These are phyloP conservation scores for Ceratoteleas bidentatus DNA, from an alignment of 1,140 invertebrate species.

Conservation along the genomic window DNA sequence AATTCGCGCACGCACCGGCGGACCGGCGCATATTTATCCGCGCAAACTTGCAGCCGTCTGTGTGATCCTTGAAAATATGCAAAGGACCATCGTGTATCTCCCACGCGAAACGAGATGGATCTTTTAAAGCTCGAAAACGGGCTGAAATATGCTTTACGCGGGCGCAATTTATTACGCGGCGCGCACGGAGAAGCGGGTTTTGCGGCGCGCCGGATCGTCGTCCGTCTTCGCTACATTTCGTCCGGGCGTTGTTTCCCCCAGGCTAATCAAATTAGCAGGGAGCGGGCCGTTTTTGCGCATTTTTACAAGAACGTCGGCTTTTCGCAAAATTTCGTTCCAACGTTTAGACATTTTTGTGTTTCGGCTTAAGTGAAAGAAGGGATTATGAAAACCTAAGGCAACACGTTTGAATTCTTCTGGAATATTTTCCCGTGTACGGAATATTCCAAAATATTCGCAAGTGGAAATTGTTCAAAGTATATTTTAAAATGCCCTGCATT, in stretches of 20 bases:
- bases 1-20: constrained; percentile 25
- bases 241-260: constrained; percentile 50
- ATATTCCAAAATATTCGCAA: no score
- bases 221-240: constrained; percentile 57
- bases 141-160: constrained; percentile 66
- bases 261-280: constrained; percentile 57
- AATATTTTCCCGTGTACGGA: no score
- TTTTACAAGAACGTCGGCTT: no score
- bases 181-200: constrained; percentile 44
- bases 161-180: constrained; percentile 63
- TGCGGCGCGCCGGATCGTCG: constrained; percentile 49
- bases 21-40: constrained; percentile 33
- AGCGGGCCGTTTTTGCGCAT: no score
- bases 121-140: constrained; percentile 64
- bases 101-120: constrained; percentile 62
- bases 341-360: no score
- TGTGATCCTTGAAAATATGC: constrained; percentile 61
- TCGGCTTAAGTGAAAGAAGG: no score
- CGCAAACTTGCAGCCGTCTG: constrained; percentile 8
- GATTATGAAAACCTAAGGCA: no score
- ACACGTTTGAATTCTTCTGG: no score
- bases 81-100: constrained; percentile 65
- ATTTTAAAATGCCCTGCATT: no score
- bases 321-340: no score
- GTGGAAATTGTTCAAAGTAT: no score